These are phyloP conservation scores for Chitala chitala DNA, from an alignment of 2,113 vertebrate species.

Conservation along the genomic window DNA sequence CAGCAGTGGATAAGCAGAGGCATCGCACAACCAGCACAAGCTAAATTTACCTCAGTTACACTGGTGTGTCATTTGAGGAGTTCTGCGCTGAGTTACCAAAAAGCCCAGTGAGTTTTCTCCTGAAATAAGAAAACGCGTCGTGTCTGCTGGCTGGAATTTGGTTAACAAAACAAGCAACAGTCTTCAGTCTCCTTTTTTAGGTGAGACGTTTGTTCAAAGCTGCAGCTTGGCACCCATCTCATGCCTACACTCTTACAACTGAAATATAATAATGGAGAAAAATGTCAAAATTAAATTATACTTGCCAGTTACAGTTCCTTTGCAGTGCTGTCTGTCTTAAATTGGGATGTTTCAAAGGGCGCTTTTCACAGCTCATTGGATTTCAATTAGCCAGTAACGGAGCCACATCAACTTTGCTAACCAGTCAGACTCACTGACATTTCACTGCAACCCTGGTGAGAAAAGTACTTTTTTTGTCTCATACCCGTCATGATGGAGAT, in stretches of 20 bases:
- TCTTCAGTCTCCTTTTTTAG: not conserved
- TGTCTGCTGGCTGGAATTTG: not conserved
- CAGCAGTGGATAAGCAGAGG: too few relatives aligned
- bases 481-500: not conserved
- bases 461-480: not conserved
- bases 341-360: not conserved
- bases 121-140: too few relatives aligned
- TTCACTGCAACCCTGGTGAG: not conserved
- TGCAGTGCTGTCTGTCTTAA: not conserved
- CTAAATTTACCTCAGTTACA: too few relatives aligned
- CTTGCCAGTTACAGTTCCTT: not conserved
- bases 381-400: conserved; percentile 3
- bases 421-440: not conserved
- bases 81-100: not conserved
- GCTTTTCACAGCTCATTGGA: conserved; percentile 21
- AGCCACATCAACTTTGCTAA: not conserved
- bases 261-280: not conserved
- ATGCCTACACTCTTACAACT: not conserved
- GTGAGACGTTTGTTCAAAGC: not conserved
- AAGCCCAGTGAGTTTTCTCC: not conserved
- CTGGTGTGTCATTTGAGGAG: not conserved
- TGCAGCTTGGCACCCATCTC: not conserved
- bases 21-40: too few relatives aligned
- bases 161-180: not conserved
- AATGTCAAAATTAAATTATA: not conserved